Evolutionary conservation across 37 sponge, comb jelly and placozoan species (phyloP), one percentile per base, ranked within the genome.

Genomic region (Crambe crambe): DNA sequence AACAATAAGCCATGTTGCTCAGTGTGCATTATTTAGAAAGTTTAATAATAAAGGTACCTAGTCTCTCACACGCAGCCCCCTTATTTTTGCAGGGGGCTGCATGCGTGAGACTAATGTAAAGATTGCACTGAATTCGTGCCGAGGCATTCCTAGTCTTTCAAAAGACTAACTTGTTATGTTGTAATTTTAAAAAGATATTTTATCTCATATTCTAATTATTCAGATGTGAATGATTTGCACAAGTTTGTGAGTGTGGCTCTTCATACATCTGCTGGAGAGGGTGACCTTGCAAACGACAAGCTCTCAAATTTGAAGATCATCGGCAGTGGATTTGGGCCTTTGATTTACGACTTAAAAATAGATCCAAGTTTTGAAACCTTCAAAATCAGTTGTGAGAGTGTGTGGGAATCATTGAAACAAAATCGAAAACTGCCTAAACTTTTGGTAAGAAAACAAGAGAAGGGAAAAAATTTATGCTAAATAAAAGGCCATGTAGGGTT

Each of bases 181-280:
- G n/a, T n/a, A n/a, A n/a, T n/a, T n/a, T n/a, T n/a, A n/a, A n/a
- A n/a, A n/a, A n/a, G n/a, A n/a, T n/a, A n/a, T n/a, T n/a, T n/a
- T n/a, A n/a, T 62, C 10, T 8, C 29, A 8, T 26, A n/a, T 62
- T 62, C 8, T 62, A 26, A 35, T 36, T 66, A 30, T 70, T 1
- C 70, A 70, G 70, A 70, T 22, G 76, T 89, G 10, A 38, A 43
- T 58, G 80, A 74, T 66, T 70, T 89, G 4, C 85, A 83, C 43
- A 79, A 74, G 29, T 89, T 89, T 75, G 89, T 89, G 30, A 83
- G 66, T 56, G 80, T 89, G 35, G 76, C 88, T 26, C 78, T 87
- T 27, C 79, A 83, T 29, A 89, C 85, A 1, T 58, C 80, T 25
- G 85, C 89, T 75, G 88, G 88, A 70, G 89, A 89, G 62, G 85